Evolutionary conservation across 1,140 invertebrate species (phyloP).

Genomic region (Lutraria rhynchaena): DNA sequence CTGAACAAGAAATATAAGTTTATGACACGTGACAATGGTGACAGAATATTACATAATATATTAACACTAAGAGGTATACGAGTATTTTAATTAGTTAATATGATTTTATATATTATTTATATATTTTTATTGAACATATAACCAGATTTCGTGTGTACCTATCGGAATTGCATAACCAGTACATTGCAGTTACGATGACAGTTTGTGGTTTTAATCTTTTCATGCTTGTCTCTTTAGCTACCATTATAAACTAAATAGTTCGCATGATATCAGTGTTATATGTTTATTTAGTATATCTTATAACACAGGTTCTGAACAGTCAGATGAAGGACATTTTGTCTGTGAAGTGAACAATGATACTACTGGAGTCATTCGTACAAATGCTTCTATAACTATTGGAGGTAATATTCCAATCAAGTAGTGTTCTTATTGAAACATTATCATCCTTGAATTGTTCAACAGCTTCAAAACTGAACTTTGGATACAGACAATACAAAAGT

Average conservation of each 20-base stretch:
- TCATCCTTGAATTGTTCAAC: no score
- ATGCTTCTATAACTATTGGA: conserved; percentile 28
- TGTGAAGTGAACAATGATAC: conserved; percentile 30
- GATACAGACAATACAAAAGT: no score
- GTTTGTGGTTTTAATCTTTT: no score
- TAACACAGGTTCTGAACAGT: neutral
- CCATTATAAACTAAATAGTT: no score
- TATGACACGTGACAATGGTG: neutral
- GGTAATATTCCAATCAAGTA: conserved; percentile 11
- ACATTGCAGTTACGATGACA: no score
- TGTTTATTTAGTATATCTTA: no score
- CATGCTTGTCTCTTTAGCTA: no score
- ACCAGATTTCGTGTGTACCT: neutral
- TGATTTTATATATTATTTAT: neutral
- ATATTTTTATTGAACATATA: neutral
- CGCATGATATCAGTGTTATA: no score
- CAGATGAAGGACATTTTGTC: conserved; percentile 29
- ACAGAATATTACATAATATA: conserved; percentile 32
- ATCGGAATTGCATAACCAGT: no score
- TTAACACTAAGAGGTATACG: conserved; percentile 45
- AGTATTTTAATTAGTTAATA: no score
- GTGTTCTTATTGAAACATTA: no score
- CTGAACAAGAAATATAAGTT: conserved; percentile 9
- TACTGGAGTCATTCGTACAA: neutral
- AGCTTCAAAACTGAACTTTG: no score